phyloP scores from a whole-genome alignment of 2,888 invertebrate species.

The Pseudeuparius sepicola region DNA sequence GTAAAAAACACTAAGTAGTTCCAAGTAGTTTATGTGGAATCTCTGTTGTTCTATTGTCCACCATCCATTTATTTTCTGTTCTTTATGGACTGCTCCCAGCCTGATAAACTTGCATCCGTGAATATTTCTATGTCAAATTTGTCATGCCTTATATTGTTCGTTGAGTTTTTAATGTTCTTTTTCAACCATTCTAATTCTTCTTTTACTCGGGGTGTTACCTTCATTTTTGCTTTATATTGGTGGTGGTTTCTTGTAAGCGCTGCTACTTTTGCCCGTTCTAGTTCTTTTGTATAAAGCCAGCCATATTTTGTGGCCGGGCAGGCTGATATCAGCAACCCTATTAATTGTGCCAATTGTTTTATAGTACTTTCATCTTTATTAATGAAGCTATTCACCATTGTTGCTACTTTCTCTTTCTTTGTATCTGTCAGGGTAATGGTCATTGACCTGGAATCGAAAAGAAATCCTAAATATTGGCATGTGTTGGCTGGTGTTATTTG shows the following conservation, averaged over 20 bases:
- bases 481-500: conserved; percentile 12
- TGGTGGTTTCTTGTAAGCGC: background rate
- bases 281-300: conserved; percentile 3
- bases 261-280: background rate
- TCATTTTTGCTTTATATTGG: conserved; percentile 1
- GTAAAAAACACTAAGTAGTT: conserved; percentile 10
- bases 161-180: conserved; percentile 1
- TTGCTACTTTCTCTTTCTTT: too few relatives aligned
- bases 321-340: too few relatives aligned
- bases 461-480: conserved; percentile 7
- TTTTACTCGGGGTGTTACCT: background rate
- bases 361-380: too few relatives aligned
- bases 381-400: too few relatives aligned
- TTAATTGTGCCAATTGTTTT: too few relatives aligned
- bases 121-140: conserved; percentile 6
- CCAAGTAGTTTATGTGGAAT: conserved; percentile 11
- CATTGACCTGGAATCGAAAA: conserved; percentile 7
- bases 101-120: conserved; percentile 5
- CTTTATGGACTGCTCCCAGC: conserved; percentile 5
- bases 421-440: too few relatives aligned
- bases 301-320: too few relatives aligned
- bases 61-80: conserved; percentile 9
- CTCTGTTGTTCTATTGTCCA: conserved; percentile 7
- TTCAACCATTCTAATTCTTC: conserved; percentile 9
- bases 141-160: background rate